phyloP scores from a whole-genome alignment of 2,113 vertebrate genomes.

The Nycticorax nycticorax region DNA sequence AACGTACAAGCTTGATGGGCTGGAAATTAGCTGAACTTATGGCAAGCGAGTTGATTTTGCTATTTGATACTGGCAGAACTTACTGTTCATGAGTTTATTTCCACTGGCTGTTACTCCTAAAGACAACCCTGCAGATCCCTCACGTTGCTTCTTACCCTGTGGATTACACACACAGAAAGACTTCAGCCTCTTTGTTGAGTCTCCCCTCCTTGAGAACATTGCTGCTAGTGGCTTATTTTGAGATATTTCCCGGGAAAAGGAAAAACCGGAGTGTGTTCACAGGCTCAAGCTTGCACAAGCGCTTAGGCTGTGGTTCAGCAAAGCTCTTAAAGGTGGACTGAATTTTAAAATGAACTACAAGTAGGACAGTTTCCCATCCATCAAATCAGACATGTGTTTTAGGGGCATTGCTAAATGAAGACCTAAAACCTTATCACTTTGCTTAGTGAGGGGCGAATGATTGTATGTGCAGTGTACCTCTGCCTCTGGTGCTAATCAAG shows the following conservation, averaged over 20 bases:
- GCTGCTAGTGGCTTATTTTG: not conserved
- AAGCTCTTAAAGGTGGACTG: not conserved
- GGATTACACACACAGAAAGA: not conserved
- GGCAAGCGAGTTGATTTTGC: not conserved
- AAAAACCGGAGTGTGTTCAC: not conserved
- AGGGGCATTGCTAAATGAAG: not conserved
- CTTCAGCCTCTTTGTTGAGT: not conserved
- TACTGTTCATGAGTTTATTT: not conserved
- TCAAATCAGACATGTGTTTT: not conserved
- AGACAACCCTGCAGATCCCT: not conserved
- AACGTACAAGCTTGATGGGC: not conserved
- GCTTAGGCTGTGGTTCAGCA: not conserved
- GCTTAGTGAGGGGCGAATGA: not conserved
- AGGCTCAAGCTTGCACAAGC: accelerated
- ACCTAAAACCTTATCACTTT: not conserved
- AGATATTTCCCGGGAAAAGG: not conserved
- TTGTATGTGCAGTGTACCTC: accelerated
- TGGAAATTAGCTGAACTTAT: not conserved
- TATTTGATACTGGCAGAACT: not conserved
- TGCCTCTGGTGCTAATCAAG: not conserved
- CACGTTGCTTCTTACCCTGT: not conserved
- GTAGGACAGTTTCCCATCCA: not conserved
- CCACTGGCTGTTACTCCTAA: not conserved
- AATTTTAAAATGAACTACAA: not conserved
- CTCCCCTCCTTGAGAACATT: not conserved